Percentiles rank a stretch among this genome's conserved stretches.
Conservation (phyloP, 2,888 invertebrate genomes). For the Heteromurus nitidus region DNA sequence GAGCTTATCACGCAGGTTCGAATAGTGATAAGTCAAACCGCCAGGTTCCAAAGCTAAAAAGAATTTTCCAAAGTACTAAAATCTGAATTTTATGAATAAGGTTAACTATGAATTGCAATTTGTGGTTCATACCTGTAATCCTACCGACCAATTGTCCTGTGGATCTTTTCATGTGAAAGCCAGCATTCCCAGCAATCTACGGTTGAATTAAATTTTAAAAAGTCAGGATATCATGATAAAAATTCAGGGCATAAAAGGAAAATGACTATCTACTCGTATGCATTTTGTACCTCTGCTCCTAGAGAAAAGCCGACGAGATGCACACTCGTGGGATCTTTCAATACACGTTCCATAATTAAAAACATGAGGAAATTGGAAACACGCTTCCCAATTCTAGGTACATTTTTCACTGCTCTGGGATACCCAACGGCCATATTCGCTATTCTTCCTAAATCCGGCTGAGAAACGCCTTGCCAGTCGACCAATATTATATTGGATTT, state of each 20-base stretch:
- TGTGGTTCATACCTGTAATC: slow-evolving; percentile 41
- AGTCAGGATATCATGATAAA: too few species aligned
- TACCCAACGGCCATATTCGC: slow-evolving; percentile 65
- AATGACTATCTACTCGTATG: too few species aligned
- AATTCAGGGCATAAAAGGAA: not conserved
- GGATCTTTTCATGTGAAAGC: slow-evolving; percentile 62
- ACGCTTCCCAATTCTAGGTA: slow-evolving; percentile 57
- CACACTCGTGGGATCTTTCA: slow-evolving; percentile 58
- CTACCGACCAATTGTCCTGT: slow-evolving; percentile 64
- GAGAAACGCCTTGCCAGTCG: slow-evolving; percentile 64
- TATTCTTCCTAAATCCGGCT: slow-evolving; percentile 58
- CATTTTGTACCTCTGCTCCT: slow-evolving; percentile 63
- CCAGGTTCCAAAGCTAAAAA: slow-evolving; percentile 62
- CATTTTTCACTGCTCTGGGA: slow-evolving; percentile 60
- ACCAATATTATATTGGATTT: slow-evolving; percentile 66
- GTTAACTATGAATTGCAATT: not conserved
- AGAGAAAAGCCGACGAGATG: slow-evolving; percentile 67
- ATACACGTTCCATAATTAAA: slow-evolving; percentile 60
- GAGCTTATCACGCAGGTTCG: slow-evolving; percentile 51
- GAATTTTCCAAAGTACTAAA: not conserved
- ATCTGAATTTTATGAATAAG: not conserved
- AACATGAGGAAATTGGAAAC: slow-evolving; percentile 66
- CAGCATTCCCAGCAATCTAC: slow-evolving; percentile 62
- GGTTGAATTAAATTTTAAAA: slow-evolving; percentile 10
- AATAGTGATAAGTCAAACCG: slow-evolving; percentile 64